Evolutionary conservation across 92 coral and sea anemone species (phyloP).

Genomic region (Anthopleura xanthogrammica): DNA sequence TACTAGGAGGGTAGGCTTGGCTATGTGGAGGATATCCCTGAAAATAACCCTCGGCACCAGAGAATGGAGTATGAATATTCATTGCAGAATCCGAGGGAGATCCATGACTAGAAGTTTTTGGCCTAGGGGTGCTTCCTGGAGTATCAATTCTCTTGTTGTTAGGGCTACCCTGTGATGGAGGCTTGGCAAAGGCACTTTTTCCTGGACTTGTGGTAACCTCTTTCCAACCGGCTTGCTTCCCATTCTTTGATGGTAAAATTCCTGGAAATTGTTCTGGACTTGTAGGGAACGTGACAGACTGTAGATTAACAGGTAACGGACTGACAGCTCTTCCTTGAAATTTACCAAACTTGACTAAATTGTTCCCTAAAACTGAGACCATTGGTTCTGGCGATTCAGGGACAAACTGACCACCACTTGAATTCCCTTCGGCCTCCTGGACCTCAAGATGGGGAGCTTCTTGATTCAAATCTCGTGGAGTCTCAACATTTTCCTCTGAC

Average conservation of each 20-base stretch:
- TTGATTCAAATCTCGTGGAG: neutral
- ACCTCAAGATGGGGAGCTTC: neutral
- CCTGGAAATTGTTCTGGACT: slow-evolving; percentile 30
- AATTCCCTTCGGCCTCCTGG: neutral
- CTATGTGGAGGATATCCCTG: slow-evolving; percentile 8
- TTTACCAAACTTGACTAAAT: slow-evolving; percentile 13
- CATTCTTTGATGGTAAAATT: slow-evolving; percentile 16
- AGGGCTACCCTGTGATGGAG: neutral
- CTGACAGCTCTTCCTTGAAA: slow-evolving; percentile 40
- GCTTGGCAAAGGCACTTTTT: neutral
- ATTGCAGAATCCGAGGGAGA: neutral
- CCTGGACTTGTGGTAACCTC: neutral
- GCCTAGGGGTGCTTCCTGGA: neutral
- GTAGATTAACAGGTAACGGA: slow-evolving; percentile 38
- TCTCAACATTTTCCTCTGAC: neutral
- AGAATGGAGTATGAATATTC: neutral
- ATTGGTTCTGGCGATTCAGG: neutral
- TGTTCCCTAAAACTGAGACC: neutral
- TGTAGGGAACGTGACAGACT: slow-evolving; percentile 28
- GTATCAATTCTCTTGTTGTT: neutral
- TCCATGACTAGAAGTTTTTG: neutral
- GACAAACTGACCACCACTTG: neutral
- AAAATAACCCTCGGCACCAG: neutral
- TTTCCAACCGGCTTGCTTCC: neutral
- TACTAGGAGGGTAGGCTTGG: slow-evolving; percentile 2